These are phyloP conservation scores for Corythaeola cristata DNA, from an alignment of 2,113 vertebrate genomes.

Conservation along the genomic window DNA sequence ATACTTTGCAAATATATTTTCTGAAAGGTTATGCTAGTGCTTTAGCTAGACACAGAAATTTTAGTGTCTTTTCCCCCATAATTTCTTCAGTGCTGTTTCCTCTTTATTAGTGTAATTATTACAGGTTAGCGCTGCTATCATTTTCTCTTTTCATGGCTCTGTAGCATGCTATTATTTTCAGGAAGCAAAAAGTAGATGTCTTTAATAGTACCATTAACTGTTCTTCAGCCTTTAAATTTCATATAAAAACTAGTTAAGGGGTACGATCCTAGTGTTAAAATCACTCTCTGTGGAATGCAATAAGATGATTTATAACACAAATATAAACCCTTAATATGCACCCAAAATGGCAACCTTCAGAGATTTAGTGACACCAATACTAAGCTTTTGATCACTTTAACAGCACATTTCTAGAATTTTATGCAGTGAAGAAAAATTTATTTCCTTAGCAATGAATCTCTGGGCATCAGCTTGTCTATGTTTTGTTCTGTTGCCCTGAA, in stretches of 20 bases:
- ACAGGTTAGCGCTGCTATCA: constrained; percentile 53
- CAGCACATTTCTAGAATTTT: not conserved
- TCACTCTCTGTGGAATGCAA: not conserved
- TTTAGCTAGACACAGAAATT: constrained; percentile 55
- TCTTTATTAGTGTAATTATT: constrained; percentile 70
- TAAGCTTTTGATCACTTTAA: constrained; percentile 45
- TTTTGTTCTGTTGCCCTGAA: not conserved
- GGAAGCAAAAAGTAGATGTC: constrained; percentile 43
- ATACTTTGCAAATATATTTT: constrained; percentile 47
- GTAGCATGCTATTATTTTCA: constrained; percentile 50
- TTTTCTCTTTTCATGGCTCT: constrained; percentile 51
- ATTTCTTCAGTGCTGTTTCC: constrained; percentile 58
- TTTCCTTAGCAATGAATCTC: not conserved
- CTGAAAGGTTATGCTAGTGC: constrained; percentile 42
- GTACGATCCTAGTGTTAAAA: constrained; percentile 32
- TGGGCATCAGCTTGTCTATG: not conserved
- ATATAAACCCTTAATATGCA: constrained; percentile 50
- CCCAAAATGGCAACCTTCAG: constrained; percentile 40
- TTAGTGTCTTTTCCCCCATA: constrained; percentile 26
- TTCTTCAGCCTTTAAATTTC: constrained; percentile 60
- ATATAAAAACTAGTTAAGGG: constrained; percentile 54
- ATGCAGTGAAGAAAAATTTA: not conserved
- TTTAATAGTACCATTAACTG: constrained; percentile 59
- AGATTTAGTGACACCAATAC: constrained; percentile 22
- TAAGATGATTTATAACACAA: constrained; percentile 51